Conservation (phyloP, 1,140 invertebrate species). For the Pygmarrhopalites habei region DNA sequence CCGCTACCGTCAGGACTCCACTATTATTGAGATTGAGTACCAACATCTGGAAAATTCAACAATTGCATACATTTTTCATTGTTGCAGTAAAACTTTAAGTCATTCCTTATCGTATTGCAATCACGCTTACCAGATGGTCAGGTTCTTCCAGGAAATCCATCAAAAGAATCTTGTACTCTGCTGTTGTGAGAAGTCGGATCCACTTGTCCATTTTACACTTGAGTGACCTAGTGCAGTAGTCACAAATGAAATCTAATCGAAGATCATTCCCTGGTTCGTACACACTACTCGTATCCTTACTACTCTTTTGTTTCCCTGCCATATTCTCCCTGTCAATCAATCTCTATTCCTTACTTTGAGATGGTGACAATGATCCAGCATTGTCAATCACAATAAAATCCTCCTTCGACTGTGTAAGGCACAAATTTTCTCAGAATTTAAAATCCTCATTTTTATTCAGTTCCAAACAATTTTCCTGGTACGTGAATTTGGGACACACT, state of each 20-base stretch:
- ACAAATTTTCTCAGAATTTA: no score
- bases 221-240: conserved; percentile 76
- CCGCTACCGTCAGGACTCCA: conserved; percentile 65
- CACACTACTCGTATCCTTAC: neutral
- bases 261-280: conserved; percentile 51
- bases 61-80: no score
- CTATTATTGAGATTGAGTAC: conserved; percentile 49
- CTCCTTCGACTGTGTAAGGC: no score
- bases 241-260: conserved; percentile 73
- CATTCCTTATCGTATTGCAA: no score
- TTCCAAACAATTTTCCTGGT: no score
- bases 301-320: neutral
- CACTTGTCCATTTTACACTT: conserved; percentile 90
- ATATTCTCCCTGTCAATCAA: no score
- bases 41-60: conserved; percentile 37
- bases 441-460: no score
- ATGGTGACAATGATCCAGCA: no score
- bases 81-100: no score
- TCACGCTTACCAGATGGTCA: neutral
- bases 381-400: no score
- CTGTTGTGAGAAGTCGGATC: conserved; percentile 67
- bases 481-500: no score
- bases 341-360: no score
- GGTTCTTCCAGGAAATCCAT: conserved; percentile 73
- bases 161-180: conserved; percentile 71